Percentiles rank a stretch among this genome's conserved stretches.
Conservation (phyloP, 2,888 invertebrate species). For the Cremastinae sp. region DNA sequence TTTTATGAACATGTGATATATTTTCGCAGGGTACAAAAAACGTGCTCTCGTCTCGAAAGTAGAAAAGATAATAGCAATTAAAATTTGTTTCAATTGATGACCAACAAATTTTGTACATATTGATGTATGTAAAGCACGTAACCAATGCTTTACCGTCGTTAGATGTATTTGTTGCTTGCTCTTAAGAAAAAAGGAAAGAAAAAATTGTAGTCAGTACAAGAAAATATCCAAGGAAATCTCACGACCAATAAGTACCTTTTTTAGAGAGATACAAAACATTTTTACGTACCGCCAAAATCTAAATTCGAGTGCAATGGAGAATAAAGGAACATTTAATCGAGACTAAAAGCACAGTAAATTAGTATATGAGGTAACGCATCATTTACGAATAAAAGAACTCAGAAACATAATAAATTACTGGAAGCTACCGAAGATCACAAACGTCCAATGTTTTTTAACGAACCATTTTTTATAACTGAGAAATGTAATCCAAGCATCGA, state of each 20-base stretch:
- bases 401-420: neutral
- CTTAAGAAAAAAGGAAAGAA: conserved; percentile 5
- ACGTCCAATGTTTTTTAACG: conserved; percentile 56
- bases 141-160: conserved; percentile 27
- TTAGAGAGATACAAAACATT: conserved; percentile 3
- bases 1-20: conserved; percentile 58
- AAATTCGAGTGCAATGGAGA: conserved; percentile 29
- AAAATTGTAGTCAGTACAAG: conserved; percentile 1
- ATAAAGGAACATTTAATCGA: conserved; percentile 33
- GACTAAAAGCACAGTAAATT: conserved; percentile 51
- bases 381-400: neutral
- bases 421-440: conserved; percentile 31
- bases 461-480: conserved; percentile 46
- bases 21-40: conserved; percentile 51
- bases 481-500: conserved; percentile 40
- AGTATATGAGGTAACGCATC: conserved; percentile 13
- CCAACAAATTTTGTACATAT: conserved; percentile 54
- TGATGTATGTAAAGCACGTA: conserved; percentile 26
- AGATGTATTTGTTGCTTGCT: conserved; percentile 27
- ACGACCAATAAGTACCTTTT: conserved; percentile 45
- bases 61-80: conserved; percentile 1
- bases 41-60: conserved; percentile 36
- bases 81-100: conserved; percentile 44
- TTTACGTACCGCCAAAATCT: conserved; percentile 1
- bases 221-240: neutral